Conservation (phyloP, 2,113 vertebrate genomes). For the Canis aureus region DNA sequence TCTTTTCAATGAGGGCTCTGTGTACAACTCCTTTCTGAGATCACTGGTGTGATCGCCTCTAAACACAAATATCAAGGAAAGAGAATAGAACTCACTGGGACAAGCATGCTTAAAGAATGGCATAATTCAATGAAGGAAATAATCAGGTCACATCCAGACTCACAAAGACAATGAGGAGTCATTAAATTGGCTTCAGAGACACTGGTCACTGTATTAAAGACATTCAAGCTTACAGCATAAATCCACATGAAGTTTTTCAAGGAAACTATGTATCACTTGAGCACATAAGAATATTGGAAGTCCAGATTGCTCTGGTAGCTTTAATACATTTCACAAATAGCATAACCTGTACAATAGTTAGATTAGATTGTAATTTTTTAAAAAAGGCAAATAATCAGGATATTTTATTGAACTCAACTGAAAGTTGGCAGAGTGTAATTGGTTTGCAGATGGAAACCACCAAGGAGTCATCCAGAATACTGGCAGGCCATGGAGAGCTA, state of each 20-base stretch:
- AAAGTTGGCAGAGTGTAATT: neutral
- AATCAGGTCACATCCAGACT: constrained; percentile 45
- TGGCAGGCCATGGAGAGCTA: neutral
- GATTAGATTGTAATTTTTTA: neutral
- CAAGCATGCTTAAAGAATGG: neutral
- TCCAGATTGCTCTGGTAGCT: neutral
- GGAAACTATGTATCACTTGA: neutral
- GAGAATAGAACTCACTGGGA: neutral
- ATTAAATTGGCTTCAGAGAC: constrained; percentile 31
- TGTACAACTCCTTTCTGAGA: neutral
- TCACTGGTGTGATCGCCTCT: neutral
- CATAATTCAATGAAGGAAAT: constrained; percentile 27
- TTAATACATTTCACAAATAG: constrained; percentile 39
- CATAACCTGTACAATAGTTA: neutral
- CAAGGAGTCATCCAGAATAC: neutral
- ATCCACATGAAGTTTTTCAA: neutral
- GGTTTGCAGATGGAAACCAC: neutral
- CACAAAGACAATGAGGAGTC: constrained; percentile 31
- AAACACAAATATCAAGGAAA: neutral
- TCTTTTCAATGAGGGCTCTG: neutral
- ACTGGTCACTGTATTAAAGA: constrained; percentile 51
- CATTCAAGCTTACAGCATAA: neutral
- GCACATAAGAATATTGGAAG: neutral
- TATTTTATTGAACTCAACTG: neutral
- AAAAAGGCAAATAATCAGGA: neutral